A percentile compares a stretch with the other conserved stretches of the same genome.
These are phyloP conservation scores for Parambassis ranga DNA, from an alignment of 2,797 vertebrate species.

Conservation along the genomic window DNA sequence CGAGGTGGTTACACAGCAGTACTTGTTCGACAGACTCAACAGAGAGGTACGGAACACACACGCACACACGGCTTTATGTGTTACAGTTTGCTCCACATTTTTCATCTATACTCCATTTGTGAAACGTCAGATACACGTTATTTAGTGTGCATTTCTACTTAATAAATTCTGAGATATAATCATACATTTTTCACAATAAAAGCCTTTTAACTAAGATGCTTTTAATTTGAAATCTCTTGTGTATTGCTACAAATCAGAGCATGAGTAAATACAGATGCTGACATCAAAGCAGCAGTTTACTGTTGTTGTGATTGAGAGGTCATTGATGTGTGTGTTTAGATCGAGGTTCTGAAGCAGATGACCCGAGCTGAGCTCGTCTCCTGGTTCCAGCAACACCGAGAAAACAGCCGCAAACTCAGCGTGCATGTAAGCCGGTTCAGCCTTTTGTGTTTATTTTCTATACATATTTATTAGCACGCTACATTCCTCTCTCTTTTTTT, in stretches of 20 bases:
- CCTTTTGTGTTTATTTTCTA: not conserved
- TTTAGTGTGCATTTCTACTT: no score
- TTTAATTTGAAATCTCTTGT: no score
- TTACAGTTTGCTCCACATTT: not conserved
- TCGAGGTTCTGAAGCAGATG: slow-evolving; percentile 90
- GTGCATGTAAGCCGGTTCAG: slow-evolving; percentile 94
- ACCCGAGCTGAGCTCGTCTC: slow-evolving; percentile 83
- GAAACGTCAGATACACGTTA: not conserved
- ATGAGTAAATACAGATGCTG: no score
- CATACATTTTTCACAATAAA: no score
- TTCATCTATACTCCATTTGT: not conserved
- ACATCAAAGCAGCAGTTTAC: no score
- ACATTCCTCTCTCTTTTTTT: slow-evolving; percentile 30
- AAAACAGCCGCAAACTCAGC: slow-evolving; percentile 87
- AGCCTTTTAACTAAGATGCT: no score
- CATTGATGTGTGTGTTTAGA: slow-evolving; percentile 72
- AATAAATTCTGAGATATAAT: no score
- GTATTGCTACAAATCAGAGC: no score
- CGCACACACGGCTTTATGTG: not conserved
- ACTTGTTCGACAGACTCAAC: slow-evolving; percentile 91
- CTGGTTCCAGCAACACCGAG: slow-evolving; percentile 88
- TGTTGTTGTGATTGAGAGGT: no score
- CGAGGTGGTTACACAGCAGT: slow-evolving; percentile 93
- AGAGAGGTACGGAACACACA: slow-evolving; percentile 82
- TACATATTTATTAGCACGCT: not conserved